Percentiles rank a stretch among this genome's conserved stretches.
Conservation (phyloP, 2,113 vertebrate genomes). For the Ardeotis arabs region DNA sequence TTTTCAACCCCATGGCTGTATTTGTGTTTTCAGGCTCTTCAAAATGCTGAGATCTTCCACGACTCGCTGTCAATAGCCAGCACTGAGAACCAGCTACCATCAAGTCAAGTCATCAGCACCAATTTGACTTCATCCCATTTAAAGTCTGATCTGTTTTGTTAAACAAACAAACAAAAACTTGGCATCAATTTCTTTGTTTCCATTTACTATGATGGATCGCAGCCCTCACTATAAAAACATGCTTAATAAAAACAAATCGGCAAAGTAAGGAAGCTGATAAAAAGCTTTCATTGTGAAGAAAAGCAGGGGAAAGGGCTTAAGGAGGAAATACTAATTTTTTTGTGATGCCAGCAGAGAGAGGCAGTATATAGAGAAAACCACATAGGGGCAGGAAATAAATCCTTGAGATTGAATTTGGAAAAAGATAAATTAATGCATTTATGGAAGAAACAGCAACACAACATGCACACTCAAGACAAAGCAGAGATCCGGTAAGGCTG, state of each 20-base stretch:
- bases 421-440: constrained; percentile 33
- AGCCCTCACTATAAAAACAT: constrained; percentile 11
- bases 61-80: not conserved
- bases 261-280: constrained; percentile 47
- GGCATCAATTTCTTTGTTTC: not conserved
- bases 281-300: constrained; percentile 32
- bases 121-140: not conserved
- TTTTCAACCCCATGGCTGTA: not conserved
- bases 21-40: not conserved
- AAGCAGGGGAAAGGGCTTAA: not conserved
- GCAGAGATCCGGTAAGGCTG: not conserved
- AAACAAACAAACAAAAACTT: constrained; percentile 9
- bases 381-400: not conserved
- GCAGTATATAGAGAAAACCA: not conserved
- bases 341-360: not conserved
- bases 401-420: not conserved
- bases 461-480: not conserved
- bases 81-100: not conserved
- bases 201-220: not conserved
- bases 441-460: not conserved
- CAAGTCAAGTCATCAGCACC: not conserved
- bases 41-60: not conserved
- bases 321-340: constrained; percentile 11
- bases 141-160: not conserved
- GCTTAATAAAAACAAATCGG: constrained; percentile 32